Conservation (phyloP, 2,797 vertebrate genomes). For the Microctenopoma stevenorrisi region DNA sequence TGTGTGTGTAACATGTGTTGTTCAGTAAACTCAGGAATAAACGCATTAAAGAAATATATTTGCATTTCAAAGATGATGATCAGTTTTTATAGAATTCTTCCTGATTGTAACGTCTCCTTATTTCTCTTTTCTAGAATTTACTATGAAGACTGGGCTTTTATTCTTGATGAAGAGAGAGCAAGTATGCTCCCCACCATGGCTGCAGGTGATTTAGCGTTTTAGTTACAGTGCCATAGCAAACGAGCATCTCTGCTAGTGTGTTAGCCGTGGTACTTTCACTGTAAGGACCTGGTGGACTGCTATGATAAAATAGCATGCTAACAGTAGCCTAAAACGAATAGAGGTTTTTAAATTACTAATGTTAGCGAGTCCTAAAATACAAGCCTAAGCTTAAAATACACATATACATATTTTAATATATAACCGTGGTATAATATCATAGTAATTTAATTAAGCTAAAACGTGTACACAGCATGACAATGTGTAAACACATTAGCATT, state of each 20-base stretch:
- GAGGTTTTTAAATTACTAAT: background rate
- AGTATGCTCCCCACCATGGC: conserved; percentile 99
- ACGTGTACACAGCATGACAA: background rate
- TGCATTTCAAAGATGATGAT: background rate
- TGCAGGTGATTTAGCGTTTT: conserved; percentile 85
- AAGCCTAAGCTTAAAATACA: too few species aligned
- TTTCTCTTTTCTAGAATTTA: conserved; percentile 84
- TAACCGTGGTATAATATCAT: background rate
- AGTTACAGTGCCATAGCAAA: background rate
- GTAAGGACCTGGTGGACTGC: too few species aligned
- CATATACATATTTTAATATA: background rate
- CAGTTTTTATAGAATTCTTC: background rate
- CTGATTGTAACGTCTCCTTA: background rate
- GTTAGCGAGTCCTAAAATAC: background rate
- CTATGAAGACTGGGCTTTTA: conserved; percentile 98
- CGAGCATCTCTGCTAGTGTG: too few species aligned
- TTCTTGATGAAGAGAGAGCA: conserved; percentile 94
- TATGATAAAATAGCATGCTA: too few species aligned
- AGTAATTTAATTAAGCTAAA: background rate
- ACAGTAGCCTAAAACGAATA: too few species aligned
- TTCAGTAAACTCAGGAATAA: too few species aligned
- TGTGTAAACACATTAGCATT: background rate
- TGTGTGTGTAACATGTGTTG: background rate
- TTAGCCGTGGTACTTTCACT: background rate
- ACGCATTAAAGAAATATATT: too few species aligned